phyloP scores from a whole-genome alignment of 2,113 vertebrate species.

The mouse (Mus musculus) region GRCm39 chr9:97007001-97007500 shows the following conservation, averaged over 20 bases:
- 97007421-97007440: no score
- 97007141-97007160: not conserved
- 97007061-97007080: not conserved
- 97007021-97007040: not conserved
- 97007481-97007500: not conserved
- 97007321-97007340: not conserved
- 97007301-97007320: not conserved
- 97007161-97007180: not conserved
- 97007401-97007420: no score
- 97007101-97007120: not conserved
- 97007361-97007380: not conserved
- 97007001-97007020: not conserved
- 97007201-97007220: not conserved
- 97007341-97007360: not conserved
- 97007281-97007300: not conserved
- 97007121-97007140: conserved; percentile 13
- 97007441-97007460: no score
- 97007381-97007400: not conserved
- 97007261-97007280: not conserved
- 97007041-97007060: no score
- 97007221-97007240: not conserved
- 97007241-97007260: not conserved
- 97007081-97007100: not conserved
- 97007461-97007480: not conserved
- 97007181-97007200: not conserved